Evolutionary conservation across 2,113 vertebrate genomes (phyloP), one percentile per base, ranked within the genome.

Genomic region (Microcebus jonahi): DNA sequence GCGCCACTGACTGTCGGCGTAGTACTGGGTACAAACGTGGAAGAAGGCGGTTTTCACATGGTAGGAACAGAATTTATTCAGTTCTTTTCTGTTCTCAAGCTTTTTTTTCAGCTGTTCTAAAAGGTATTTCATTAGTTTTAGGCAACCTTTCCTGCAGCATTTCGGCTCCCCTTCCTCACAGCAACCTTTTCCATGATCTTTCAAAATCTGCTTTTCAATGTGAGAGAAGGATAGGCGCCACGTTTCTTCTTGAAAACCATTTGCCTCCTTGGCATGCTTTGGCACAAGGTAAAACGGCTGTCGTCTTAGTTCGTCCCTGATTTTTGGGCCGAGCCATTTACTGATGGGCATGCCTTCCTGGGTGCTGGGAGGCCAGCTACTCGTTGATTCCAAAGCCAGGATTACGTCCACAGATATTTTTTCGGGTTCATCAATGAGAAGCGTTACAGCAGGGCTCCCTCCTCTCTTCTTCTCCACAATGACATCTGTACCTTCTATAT

Each of bases 81-180:
- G 2, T 15, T 98, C 79, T 65, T 98, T 98, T 27, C 73, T 34
- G 7, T 96, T 94, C 2, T 97, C 4, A 36, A 99, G 0, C 10
- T 96, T 96, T 36, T 98, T 97, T 96, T 99, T 99, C 73, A 99
- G 97, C 85, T 97, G 95, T 27, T 98, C 95, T 77, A 99, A 95
- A 71, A 99, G 99, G 95, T 98, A 98, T 92, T 99, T 99, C 89
- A 99, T 98, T 84, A 99, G 98, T 96, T 99, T 99, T 95, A 99
- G 97, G 96, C 99, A 99, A 1, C 97, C 71, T 96, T 99, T 99
- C 70, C 99, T 99, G 97, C 55, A 57, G 55, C 55, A 57, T 57
- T 21, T 20, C 55, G 18, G 55, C 1, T 57, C 18, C 1, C 5
- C 6, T 6, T 57, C 20, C 20, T 21, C 55, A 57, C 55, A 57